Conservation (phyloP, 2,797 vertebrate genomes). For the Leucoraja ocellata region DNA sequence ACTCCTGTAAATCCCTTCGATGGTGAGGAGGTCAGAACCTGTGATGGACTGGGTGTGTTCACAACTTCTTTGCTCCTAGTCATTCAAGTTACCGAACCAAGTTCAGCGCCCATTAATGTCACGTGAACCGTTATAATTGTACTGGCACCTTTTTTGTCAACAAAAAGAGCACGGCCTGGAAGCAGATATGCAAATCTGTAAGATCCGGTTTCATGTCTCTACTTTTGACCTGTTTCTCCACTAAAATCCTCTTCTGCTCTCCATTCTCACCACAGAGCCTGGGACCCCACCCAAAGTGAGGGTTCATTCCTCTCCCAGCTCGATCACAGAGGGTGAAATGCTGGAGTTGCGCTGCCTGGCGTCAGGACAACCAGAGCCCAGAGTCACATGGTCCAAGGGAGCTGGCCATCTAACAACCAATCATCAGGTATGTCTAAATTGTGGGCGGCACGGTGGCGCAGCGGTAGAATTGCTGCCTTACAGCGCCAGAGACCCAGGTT, state of each 20-base stretch:
- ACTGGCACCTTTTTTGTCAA: too few relatives aligned
- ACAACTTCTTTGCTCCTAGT: too few relatives aligned
- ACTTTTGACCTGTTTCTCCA: background rate
- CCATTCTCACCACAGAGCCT: constrained; percentile 50
- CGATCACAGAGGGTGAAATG: constrained; percentile 74
- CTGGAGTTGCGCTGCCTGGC: constrained; percentile 77
- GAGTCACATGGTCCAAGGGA: constrained; percentile 74
- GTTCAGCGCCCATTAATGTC: too few relatives aligned
- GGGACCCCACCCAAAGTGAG: constrained; percentile 56
- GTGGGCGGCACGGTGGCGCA: background rate
- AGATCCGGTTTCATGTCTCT: background rate
- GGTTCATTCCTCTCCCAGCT: constrained; percentile 74
- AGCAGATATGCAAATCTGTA: background rate
- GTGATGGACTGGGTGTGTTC: too few relatives aligned
- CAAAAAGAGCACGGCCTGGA: background rate
- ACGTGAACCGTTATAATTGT: too few relatives aligned
- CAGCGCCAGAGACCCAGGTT: too few relatives aligned
- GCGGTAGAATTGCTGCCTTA: too few relatives aligned
- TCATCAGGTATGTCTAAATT: constrained; percentile 65
- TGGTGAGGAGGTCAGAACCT: too few relatives aligned
- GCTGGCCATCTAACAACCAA: constrained; percentile 69
- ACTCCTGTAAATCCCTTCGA: too few relatives aligned
- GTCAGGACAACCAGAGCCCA: constrained; percentile 64
- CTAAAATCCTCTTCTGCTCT: constrained; percentile 21
- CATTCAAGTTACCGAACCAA: too few relatives aligned